Conservation (phyloP, 2,888 invertebrate genomes). For the Phortica okadai region DNA sequence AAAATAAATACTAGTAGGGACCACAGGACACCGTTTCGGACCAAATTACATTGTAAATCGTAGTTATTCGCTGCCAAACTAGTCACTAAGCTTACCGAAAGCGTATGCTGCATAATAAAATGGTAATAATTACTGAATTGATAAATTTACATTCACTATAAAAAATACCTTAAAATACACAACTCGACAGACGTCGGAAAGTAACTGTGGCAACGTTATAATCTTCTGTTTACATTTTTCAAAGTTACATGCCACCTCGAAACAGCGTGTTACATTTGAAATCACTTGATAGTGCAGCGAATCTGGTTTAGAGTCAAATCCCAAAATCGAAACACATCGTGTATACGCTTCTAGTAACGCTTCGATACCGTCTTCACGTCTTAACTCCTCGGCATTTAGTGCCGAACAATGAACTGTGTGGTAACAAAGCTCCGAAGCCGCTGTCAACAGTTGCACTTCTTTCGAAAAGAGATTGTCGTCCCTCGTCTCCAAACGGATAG, state of each 20-base stretch:
- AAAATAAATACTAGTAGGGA: slow-evolving; percentile 93
- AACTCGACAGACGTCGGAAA: slow-evolving; percentile 90
- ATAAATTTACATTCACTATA: slow-evolving; percentile 8
- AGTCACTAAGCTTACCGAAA: slow-evolving; percentile 93
- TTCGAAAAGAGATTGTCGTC: slow-evolving; percentile 96
- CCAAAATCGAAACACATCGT: slow-evolving; percentile 94
- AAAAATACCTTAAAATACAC: slow-evolving; percentile 86
- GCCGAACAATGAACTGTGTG: slow-evolving; percentile 98
- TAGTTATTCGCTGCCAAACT: slow-evolving; percentile 91
- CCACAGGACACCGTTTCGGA: slow-evolving; percentile 93
- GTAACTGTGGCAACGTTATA: slow-evolving; percentile 90
- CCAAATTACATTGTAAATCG: slow-evolving; percentile 87
- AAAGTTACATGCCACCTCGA: slow-evolving; percentile 97
- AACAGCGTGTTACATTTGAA: slow-evolving; percentile 92
- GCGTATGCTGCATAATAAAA: slow-evolving; percentile 80
- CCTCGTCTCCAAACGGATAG: slow-evolving; percentile 93
- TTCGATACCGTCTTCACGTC: slow-evolving; percentile 94
- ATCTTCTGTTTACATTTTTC: slow-evolving; percentile 91
- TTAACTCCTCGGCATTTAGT: slow-evolving; percentile 97
- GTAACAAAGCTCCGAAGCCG: slow-evolving; percentile 95
- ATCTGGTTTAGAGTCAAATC: slow-evolving; percentile 84
- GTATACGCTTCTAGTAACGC: slow-evolving; percentile 92
- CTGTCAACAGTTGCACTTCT: slow-evolving; percentile 87
- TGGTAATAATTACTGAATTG: slow-evolving; percentile 24
- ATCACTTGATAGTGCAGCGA: slow-evolving; percentile 95